phyloP scores from a whole-genome alignment of 1,140 invertebrate genomes.

The Scaptomyza hsui region DNA sequence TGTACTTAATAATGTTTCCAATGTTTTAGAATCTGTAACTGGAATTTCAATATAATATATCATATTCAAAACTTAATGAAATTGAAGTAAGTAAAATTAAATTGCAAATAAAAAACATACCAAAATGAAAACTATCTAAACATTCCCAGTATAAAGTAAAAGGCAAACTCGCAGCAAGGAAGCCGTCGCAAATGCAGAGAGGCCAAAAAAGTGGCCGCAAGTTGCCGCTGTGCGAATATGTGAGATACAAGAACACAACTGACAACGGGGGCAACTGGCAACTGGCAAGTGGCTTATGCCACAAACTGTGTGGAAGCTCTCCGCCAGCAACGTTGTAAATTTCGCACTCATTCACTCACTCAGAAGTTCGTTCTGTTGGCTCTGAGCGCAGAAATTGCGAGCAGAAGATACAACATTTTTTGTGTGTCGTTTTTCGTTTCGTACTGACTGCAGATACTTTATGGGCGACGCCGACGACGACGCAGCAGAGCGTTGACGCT shows the following conservation, averaged over 20 bases:
- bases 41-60: too few relatives aligned
- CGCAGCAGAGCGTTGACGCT: conserved; percentile 18
- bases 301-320: conserved; percentile 43
- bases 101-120: conserved; percentile 1
- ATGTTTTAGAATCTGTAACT: too few relatives aligned
- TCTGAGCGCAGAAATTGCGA: conserved; percentile 53
- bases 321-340: conserved; percentile 40
- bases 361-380: conserved; percentile 21
- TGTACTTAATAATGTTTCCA: too few relatives aligned
- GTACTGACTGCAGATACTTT: conserved; percentile 74
- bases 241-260: conserved; percentile 31
- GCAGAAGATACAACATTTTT: conserved; percentile 65
- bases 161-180: not conserved
- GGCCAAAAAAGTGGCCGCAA: conserved; percentile 9
- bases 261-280: conserved; percentile 25
- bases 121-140: conserved; percentile 7
- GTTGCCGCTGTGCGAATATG: conserved; percentile 34
- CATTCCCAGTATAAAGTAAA: conserved; percentile 10
- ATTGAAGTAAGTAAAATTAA: not conserved
- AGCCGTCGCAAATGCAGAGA: conserved; percentile 6
- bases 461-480: conserved; percentile 56
- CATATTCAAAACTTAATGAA: too few relatives aligned
- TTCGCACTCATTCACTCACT: conserved; percentile 54
- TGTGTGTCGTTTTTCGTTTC: conserved; percentile 24
- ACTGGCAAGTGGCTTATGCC: conserved; percentile 30